Evolutionary conservation across 2,888 invertebrate genomes (phyloP).

Genomic region (Callosobruchus maculatus): DNA sequence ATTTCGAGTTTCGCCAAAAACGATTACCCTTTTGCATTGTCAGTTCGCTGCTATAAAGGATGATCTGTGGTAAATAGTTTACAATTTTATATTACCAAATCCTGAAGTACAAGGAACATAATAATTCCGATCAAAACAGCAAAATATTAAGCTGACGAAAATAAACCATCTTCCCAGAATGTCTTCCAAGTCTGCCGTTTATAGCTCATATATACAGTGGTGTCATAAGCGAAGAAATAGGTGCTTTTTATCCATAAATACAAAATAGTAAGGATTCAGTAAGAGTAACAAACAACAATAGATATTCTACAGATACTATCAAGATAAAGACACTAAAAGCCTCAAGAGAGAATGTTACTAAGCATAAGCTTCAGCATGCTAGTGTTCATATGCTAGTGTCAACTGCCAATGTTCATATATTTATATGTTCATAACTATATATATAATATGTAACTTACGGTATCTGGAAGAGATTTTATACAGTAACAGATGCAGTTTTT

Average conservation of each 20-base stretch:
- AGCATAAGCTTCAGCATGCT: conserved; percentile 19
- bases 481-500: conserved; percentile 5
- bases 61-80: too few relatives aligned
- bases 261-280: not conserved
- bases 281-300: not conserved
- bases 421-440: conserved; percentile 11
- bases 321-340: conserved; percentile 17
- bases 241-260: not conserved
- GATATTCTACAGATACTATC: conserved; percentile 11
- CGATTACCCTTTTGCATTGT: too few relatives aligned
- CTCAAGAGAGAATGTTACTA: conserved; percentile 16
- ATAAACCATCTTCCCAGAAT: not conserved
- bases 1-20: too few relatives aligned
- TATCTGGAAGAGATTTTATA: conserved; percentile 5
- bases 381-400: conserved; percentile 22
- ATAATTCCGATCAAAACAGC: too few relatives aligned
- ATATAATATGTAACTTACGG: conserved; percentile 7
- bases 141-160: too few relatives aligned
- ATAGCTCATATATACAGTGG: not conserved
- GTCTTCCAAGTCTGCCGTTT: not conserved
- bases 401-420: conserved; percentile 19
- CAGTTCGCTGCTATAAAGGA: too few relatives aligned
- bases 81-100: too few relatives aligned
- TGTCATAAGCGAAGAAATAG: not conserved
- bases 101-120: too few relatives aligned